These are phyloP conservation scores for Micropoecilia bifurca DNA, from an alignment of 2,797 vertebrate genomes.

Conservation along the genomic window DNA sequence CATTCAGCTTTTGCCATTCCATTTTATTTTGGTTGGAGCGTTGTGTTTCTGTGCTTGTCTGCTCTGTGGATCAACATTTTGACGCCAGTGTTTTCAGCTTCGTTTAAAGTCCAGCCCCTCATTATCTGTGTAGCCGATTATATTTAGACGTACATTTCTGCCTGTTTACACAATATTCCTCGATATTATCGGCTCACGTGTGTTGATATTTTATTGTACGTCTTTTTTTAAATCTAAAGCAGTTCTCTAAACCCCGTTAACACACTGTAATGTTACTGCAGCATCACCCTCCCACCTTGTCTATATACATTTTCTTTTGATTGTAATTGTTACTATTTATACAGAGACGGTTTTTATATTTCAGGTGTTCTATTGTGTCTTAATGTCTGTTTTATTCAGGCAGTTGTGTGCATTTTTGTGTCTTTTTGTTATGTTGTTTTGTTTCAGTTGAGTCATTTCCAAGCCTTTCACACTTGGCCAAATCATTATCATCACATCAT, in stretches of 20 bases:
- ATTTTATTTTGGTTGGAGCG: slow-evolving; percentile 50
- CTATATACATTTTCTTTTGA: slow-evolving; percentile 47
- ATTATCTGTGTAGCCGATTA: slow-evolving; percentile 48
- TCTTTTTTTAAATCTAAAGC: slow-evolving; percentile 69
- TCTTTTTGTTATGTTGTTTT: neutral
- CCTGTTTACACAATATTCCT: slow-evolving; percentile 55
- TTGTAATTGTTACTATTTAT: slow-evolving; percentile 73
- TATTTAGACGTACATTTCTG: slow-evolving; percentile 59
- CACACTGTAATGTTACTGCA: slow-evolving; percentile 66
- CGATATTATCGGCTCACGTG: slow-evolving; percentile 52
- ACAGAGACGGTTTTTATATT: slow-evolving; percentile 68
- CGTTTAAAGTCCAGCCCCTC: slow-evolving; percentile 61
- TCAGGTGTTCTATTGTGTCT: slow-evolving; percentile 60
- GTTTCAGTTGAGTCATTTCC: slow-evolving; percentile 32
- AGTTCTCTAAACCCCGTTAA: slow-evolving; percentile 69
- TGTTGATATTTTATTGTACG: slow-evolving; percentile 75
- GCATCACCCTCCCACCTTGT: slow-evolving; percentile 20
- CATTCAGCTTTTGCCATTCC: slow-evolving; percentile 74
- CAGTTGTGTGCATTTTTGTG: slow-evolving; percentile 19
- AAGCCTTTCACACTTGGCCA: slow-evolving; percentile 19
- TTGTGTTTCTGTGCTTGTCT: slow-evolving; percentile 36
- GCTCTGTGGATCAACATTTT: slow-evolving; percentile 52
- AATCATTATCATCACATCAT: neutral
- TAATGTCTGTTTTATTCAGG: slow-evolving; percentile 48
- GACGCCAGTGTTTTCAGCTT: slow-evolving; percentile 55